phyloP scores from a whole-genome alignment of 2,888 invertebrate genomes.

The Graphium colonna region DNA sequence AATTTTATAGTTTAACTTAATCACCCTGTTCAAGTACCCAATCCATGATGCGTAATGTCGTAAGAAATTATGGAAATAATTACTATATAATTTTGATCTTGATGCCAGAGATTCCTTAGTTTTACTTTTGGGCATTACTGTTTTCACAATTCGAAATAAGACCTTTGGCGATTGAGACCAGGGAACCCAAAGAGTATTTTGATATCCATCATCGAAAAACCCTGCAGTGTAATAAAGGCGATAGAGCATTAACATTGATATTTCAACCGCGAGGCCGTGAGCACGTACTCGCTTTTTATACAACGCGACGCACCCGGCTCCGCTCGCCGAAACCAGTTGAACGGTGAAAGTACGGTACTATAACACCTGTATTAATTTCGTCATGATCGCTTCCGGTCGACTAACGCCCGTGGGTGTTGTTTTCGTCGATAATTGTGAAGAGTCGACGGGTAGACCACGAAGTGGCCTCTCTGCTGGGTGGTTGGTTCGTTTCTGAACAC shows the following conservation, averaged over 20 bases:
- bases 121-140: no score
- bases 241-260: background rate
- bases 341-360: slow-evolving; percentile 60
- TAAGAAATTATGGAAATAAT: no score
- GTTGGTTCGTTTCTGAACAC: background rate
- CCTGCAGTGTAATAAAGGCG: background rate
- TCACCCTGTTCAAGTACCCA: no score
- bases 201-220: background rate
- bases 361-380: slow-evolving; percentile 48
- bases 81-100: no score
- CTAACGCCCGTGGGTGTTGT: slow-evolving; percentile 53
- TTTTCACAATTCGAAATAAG: no score
- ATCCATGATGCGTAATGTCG: no score
- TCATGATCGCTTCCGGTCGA: slow-evolving; percentile 53
- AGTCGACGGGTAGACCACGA: background rate
- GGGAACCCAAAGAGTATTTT: no score
- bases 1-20: no score
- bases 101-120: no score
- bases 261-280: background rate
- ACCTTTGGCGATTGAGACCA: no score
- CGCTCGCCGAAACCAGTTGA: slow-evolving; percentile 51
- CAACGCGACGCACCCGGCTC: slow-evolving; percentile 37
- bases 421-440: slow-evolving; percentile 40
- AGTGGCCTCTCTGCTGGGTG: background rate
- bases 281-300: slow-evolving; percentile 38